Conservation (phyloP, 2,113 vertebrate species). For the Lycocorax pyrrhopterus region DNA sequence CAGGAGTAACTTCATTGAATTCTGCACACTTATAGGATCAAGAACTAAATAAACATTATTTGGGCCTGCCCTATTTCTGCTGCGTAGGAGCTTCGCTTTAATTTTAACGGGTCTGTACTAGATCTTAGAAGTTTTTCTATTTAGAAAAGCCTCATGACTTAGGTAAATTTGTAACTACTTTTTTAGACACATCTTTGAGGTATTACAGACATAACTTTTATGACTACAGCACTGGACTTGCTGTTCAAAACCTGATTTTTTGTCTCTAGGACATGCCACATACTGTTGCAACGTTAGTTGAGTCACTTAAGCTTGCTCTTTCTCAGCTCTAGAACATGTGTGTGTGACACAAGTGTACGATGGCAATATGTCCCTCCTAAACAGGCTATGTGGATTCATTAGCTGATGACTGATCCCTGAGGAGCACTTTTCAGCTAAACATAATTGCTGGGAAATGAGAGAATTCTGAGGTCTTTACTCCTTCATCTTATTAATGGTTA, state of each 20-base stretch:
- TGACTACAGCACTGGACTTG: background rate
- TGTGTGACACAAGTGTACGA: background rate
- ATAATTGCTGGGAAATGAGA: background rate
- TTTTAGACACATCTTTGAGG: background rate
- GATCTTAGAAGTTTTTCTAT: background rate
- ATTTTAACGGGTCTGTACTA: background rate
- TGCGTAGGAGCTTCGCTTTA: background rate
- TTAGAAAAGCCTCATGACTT: background rate
- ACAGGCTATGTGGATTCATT: background rate
- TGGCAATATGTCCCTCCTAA: background rate
- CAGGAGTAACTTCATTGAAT: background rate
- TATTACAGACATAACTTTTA: background rate
- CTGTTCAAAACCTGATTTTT: background rate
- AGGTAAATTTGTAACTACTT: background rate
- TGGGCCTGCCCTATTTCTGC: background rate
- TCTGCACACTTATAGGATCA: background rate
- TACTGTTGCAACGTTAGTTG: background rate
- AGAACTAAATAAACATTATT: background rate
- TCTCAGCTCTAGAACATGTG: background rate
- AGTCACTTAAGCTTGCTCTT: background rate
- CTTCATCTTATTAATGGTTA: background rate
- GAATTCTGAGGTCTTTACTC: background rate
- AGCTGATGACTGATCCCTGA: background rate
- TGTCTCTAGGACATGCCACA: background rate
- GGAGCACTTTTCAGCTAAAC: background rate